A percentile compares a stretch with the other conserved stretches of the same genome.
phyloP scores from a whole-genome alignment of 2,113 vertebrate genomes.

The Podiceps cristatus region DNA sequence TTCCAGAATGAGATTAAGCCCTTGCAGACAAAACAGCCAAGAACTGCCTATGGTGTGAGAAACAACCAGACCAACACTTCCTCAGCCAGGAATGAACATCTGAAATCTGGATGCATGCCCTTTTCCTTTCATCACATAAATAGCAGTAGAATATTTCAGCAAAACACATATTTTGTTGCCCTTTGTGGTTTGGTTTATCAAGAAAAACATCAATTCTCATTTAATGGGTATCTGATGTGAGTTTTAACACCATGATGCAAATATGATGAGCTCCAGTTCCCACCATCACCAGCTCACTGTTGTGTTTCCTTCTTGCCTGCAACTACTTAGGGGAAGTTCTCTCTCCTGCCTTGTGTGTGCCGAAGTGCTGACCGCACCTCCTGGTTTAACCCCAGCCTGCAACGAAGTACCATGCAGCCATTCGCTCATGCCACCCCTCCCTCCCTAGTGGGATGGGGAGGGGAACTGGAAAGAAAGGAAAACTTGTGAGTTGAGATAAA shows the following conservation, averaged over 20 bases:
- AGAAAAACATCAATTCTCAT: neutral
- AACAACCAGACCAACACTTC: neutral
- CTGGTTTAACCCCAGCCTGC: too few species aligned
- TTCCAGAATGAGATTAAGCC: neutral
- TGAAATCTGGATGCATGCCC: neutral
- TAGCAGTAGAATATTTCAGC: neutral
- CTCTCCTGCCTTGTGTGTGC: neutral
- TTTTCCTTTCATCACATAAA: neutral
- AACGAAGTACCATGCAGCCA: too few species aligned
- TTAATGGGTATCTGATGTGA: neutral
- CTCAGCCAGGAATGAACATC: neutral
- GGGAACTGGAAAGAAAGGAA: too few species aligned
- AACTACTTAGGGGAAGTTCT: neutral
- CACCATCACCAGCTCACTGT: neutral
- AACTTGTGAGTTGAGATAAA: too few species aligned
- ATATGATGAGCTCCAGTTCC: neutral
- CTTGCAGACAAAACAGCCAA: neutral
- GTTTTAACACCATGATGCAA: neutral
- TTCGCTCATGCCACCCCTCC: too few species aligned
- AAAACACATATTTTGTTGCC: neutral
- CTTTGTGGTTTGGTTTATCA: neutral
- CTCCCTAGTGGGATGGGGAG: too few species aligned
- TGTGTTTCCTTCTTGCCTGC: neutral
- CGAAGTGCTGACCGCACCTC: neutral
- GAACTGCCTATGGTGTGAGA: neutral